A percentile compares a stretch with the other conserved stretches of the same genome.
phyloP scores from a whole-genome alignment of 2,113 vertebrate genomes.

The Numenius arquata region DNA sequence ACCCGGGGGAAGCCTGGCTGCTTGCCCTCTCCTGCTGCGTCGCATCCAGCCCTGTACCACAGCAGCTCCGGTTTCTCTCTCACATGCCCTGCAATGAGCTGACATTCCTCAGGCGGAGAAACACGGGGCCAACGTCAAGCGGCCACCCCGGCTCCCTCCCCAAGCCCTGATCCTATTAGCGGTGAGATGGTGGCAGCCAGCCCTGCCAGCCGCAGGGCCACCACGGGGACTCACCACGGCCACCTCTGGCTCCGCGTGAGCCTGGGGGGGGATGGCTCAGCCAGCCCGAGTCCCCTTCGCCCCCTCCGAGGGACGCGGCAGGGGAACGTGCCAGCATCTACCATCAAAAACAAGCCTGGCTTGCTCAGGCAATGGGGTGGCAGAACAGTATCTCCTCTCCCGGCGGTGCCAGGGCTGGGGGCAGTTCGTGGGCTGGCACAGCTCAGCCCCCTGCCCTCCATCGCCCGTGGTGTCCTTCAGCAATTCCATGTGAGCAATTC shows the following conservation, averaged over 20 bases:
- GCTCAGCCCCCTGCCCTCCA: background rate
- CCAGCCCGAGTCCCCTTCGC: accelerated
- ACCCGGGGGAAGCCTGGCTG: background rate
- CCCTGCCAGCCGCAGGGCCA: background rate
- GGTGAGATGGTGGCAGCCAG: background rate
- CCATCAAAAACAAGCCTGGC: background rate
- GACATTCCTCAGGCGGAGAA: background rate
- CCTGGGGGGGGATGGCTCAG: background rate
- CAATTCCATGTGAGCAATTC: accelerated
- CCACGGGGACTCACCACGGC: accelerated
- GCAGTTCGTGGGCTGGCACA: background rate
- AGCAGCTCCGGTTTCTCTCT: background rate
- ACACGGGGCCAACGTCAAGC: background rate
- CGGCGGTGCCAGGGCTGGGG: background rate
- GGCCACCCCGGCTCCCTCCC: background rate
- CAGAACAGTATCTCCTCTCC: background rate
- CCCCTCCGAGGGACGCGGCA: accelerated
- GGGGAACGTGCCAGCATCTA: background rate
- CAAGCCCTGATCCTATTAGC: background rate
- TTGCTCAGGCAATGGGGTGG: accelerated
- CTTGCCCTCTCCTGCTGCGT: accelerated
- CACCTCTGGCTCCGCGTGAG: background rate
- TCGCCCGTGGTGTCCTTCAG: accelerated
- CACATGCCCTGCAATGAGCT: background rate
- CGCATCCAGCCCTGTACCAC: background rate